Evolutionary conservation across 2,888 invertebrate genomes (phyloP), one percentile per base, ranked within the genome.

Genomic region (Dyspetes luteomarginatus): DNA sequence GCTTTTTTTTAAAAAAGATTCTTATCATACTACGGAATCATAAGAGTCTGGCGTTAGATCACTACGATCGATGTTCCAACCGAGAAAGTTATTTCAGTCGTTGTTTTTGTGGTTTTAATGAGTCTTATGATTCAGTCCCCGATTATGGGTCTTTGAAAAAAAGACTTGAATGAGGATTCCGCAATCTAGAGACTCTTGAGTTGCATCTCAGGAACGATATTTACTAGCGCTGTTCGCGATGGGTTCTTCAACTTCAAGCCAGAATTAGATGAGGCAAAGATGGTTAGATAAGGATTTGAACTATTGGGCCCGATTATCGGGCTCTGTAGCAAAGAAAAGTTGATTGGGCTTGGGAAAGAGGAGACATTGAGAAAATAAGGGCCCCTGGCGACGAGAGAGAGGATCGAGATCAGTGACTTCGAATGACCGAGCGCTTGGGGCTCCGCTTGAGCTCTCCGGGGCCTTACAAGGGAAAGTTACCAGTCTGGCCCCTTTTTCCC

Each of bases 381-480:
- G 67, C 52, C n/a, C 36, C 26, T 52, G 62, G 43, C 26, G 52
- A 75, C 69, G 26, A 45, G 50, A 72, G 56, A 56, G 69, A 74
- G 73, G 74, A 81, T 78, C 77, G 78, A 81, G 81, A 81, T 81
- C 81, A 81, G 74, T 81, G 81, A 81, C 81, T 81, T 65, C 74
- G 77, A 81, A 81, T 81, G 77, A 81, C 81, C 81, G 76, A 81
- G 74, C 65, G 77, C 69, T 69, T 58, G 69, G 17, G 65, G 72
- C 55, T 68, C 41, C 69, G 17, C 50, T 74, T 28, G 79, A 69
- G 81, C 64, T 78, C 72, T 58, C 48, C 81, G 69, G 77, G 71
- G 81, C 77, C 81, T 78, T 81, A 81, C 81, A 78, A 81, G 81
- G 81, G 78, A 81, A 81, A 81, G 81, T 78, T 78, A 81, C 74